Conservation (phyloP, 1,140 invertebrate species). For the Chionoecetes opilio region DNA sequence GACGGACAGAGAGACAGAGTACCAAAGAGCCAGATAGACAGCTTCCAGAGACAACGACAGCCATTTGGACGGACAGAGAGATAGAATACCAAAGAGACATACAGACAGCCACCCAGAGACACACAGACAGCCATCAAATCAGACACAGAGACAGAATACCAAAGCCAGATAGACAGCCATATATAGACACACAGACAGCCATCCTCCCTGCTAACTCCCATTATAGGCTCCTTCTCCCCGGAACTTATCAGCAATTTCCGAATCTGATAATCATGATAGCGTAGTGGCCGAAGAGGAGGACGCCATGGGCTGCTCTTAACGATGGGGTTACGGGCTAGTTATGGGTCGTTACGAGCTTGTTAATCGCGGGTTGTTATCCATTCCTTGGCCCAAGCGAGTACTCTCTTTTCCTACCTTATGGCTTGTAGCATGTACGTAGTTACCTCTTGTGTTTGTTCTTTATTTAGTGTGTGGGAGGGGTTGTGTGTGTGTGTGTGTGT, state of each 20-base stretch:
- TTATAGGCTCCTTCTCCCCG: background rate
- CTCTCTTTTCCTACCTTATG: background rate
- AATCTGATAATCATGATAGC: slow-evolving; percentile 19
- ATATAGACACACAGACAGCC: background rate
- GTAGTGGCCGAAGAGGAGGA: background rate
- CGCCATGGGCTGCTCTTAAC: background rate
- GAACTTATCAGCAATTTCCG: slow-evolving; percentile 17
- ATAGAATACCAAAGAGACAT: too few relatives aligned
- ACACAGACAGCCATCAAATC: too few relatives aligned
- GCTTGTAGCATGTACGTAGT: background rate
- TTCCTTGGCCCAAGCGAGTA: background rate
- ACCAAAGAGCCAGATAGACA: too few relatives aligned
- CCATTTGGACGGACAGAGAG: too few relatives aligned
- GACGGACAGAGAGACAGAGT: too few relatives aligned
- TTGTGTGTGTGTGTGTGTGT: too few relatives aligned
- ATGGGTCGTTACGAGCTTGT: background rate
- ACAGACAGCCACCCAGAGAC: too few relatives aligned
- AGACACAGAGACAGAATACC: background rate
- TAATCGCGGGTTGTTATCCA: background rate
- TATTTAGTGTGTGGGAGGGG: background rate
- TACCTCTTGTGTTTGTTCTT: background rate
- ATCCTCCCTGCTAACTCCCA: background rate
- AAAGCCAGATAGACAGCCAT: background rate
- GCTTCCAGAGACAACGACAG: too few relatives aligned
- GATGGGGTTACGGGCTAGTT: background rate